Conservation (phyloP, 2,888 invertebrate species). For the Philonicus albiceps region DNA sequence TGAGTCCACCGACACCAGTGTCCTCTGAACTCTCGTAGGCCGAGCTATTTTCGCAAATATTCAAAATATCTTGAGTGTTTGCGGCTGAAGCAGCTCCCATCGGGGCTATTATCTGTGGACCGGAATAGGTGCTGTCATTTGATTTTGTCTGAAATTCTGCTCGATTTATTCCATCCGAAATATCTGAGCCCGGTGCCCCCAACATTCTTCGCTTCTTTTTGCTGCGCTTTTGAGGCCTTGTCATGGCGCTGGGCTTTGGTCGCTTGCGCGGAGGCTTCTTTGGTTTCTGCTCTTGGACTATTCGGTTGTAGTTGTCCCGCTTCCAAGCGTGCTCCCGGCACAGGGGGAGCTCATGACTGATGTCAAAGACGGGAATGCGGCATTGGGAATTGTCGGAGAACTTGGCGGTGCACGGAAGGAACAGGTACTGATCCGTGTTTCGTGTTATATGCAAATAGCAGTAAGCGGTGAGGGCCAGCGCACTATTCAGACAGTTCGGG, state of each 20-base stretch:
- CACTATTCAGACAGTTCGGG: constrained; percentile 55
- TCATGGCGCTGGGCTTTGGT: constrained; percentile 67
- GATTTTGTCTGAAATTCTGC: constrained; percentile 5
- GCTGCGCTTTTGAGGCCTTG: constrained; percentile 67
- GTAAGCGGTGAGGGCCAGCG: constrained; percentile 70
- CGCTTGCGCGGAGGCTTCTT: constrained; percentile 74
- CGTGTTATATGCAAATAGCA: constrained; percentile 86
- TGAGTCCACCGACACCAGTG: constrained; percentile 68
- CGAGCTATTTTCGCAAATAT: constrained; percentile 69
- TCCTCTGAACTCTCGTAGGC: constrained; percentile 72
- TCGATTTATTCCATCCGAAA: background rate
- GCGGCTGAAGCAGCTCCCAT: constrained; percentile 39
- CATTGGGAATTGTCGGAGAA: constrained; percentile 80
- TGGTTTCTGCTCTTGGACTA: constrained; percentile 79
- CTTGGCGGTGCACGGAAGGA: constrained; percentile 81
- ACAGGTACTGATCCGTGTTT: constrained; percentile 83
- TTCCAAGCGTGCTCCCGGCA: constrained; percentile 87
- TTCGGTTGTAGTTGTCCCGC: constrained; percentile 82
- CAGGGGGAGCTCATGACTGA: constrained; percentile 80
- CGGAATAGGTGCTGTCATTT: background rate
- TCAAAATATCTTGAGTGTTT: constrained; percentile 60
- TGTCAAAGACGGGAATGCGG: constrained; percentile 80
- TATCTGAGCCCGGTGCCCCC: constrained; percentile 48
- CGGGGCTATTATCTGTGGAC: constrained; percentile 44
- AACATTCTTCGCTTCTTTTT: constrained; percentile 64